These are phyloP conservation scores for Drosophila repleta DNA, from an alignment of 1,140 invertebrate genomes.

Conservation along the genomic window DNA sequence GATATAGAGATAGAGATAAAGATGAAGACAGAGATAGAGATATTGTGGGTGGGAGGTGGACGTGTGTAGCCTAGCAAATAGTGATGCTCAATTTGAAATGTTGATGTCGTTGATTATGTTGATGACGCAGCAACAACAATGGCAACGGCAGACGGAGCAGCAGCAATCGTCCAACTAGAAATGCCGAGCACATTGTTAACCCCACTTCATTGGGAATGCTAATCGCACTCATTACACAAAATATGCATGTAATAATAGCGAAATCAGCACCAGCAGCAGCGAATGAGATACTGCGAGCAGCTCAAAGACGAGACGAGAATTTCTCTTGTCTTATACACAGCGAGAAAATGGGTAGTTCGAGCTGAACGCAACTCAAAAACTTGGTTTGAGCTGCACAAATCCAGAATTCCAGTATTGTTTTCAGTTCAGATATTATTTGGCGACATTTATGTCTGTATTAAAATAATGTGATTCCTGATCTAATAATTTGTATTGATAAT, in stretches of 20 bases:
- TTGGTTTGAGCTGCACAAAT: too few relatives aligned
- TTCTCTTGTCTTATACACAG: not conserved
- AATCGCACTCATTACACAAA: conserved; percentile 81
- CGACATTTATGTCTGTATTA: too few relatives aligned
- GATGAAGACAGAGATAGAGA: too few relatives aligned
- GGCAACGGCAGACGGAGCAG: not conserved
- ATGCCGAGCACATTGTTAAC: conserved; percentile 78
- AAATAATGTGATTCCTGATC: too few relatives aligned
- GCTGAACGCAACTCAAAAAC: not conserved
- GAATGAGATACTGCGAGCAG: conserved; percentile 5
- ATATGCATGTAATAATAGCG: conserved; percentile 80
- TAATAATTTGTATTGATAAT: too few relatives aligned
- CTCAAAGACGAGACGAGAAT: not conserved
- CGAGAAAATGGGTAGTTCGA: not conserved
- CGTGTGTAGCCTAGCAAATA: conserved; percentile 42
- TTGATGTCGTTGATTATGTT: conserved; percentile 75
- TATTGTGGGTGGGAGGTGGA: not conserved
- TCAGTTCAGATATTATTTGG: too few relatives aligned
- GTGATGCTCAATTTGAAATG: conserved; percentile 76
- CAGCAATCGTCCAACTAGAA: conserved; percentile 40
- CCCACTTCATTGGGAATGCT: conserved; percentile 80
- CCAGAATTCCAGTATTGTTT: too few relatives aligned
- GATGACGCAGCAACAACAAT: conserved; percentile 59
- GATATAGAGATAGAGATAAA: conserved; percentile 1
- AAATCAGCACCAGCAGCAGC: conserved; percentile 61